Evolutionary conservation across 2,113 vertebrate genomes (phyloP).

Genomic region (Sapayoa aenigma): DNA sequence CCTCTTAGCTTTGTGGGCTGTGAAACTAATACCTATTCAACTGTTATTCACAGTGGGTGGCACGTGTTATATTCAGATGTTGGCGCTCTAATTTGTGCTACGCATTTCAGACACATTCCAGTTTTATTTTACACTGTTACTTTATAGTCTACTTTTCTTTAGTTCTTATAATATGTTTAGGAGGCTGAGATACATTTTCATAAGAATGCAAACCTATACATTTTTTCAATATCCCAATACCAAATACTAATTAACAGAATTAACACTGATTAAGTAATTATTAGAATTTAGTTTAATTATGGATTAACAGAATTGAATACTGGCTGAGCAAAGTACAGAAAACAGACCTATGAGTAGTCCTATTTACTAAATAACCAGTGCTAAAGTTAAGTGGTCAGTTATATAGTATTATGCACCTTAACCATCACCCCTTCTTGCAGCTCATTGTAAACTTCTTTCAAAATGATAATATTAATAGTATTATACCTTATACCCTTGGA

Average conservation of each 20-base stretch:
- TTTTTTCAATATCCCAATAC: neutral
- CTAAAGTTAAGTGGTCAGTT: neutral
- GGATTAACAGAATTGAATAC: neutral
- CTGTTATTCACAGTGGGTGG: neutral
- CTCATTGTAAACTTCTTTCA: neutral
- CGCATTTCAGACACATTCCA: neutral
- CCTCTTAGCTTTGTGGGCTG: neutral
- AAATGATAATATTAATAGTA: neutral
- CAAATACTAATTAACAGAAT: neutral
- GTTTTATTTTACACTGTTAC: neutral
- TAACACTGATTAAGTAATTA: neutral
- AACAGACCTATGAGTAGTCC: neutral
- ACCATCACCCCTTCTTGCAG: neutral
- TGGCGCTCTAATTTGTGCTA: neutral
- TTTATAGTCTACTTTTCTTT: neutral
- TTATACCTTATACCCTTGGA: neutral
- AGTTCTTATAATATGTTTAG: neutral
- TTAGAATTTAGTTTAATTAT: neutral
- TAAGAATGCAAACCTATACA: neutral
- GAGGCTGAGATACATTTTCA: neutral
- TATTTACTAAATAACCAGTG: neutral
- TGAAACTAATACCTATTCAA: neutral
- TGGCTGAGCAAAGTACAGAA: neutral
- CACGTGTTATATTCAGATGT: neutral
- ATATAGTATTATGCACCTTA: neutral